Percentiles rank a stretch among this genome's conserved stretches.
Conservation (phyloP, 1,140 invertebrate species). For the Euura saliciscinereae region DNA sequence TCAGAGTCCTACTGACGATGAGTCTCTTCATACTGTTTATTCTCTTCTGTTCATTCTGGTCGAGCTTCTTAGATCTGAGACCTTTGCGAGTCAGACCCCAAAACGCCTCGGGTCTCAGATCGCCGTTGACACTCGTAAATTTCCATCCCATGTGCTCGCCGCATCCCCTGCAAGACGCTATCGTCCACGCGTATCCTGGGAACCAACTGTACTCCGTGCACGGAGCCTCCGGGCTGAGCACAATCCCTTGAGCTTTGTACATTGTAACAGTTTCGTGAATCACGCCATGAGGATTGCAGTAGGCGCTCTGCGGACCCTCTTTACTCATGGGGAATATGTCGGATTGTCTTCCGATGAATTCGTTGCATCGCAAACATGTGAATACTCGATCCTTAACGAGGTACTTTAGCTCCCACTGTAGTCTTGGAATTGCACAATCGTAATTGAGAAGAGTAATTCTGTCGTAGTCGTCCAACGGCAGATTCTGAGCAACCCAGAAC, state of each 20-base stretch:
- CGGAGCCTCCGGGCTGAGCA: conserved; percentile 60
- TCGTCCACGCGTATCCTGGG: conserved; percentile 85
- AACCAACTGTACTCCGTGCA: conserved; percentile 84
- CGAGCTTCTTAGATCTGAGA: conserved; percentile 32
- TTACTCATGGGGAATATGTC: conserved; percentile 83
- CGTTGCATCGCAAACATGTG: conserved; percentile 69
- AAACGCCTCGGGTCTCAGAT: conserved; percentile 71
- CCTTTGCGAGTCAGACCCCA: conserved; percentile 69
- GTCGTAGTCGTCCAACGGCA: conserved; percentile 69
- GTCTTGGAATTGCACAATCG: conserved; percentile 70
- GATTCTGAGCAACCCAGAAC: conserved; percentile 79
- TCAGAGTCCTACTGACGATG: background rate
- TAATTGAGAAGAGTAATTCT: conserved; percentile 66
- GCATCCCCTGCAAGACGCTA: conserved; percentile 72
- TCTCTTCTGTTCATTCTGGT: background rate
- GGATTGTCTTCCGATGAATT: conserved; percentile 67
- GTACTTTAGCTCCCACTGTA: conserved; percentile 69
- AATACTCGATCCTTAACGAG: conserved; percentile 67
- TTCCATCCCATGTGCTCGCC: conserved; percentile 78
- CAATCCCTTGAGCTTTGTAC: conserved; percentile 66
- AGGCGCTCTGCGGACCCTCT: conserved; percentile 81
- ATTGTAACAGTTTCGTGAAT: conserved; percentile 85
- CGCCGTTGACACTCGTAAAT: conserved; percentile 68
- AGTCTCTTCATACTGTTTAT: background rate
- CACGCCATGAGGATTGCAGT: conserved; percentile 80